A percentile compares a stretch with the other conserved stretches of the same genome.
phyloP scores from a whole-genome alignment of 2,113 vertebrate genomes.

The Pipa parva region DNA sequence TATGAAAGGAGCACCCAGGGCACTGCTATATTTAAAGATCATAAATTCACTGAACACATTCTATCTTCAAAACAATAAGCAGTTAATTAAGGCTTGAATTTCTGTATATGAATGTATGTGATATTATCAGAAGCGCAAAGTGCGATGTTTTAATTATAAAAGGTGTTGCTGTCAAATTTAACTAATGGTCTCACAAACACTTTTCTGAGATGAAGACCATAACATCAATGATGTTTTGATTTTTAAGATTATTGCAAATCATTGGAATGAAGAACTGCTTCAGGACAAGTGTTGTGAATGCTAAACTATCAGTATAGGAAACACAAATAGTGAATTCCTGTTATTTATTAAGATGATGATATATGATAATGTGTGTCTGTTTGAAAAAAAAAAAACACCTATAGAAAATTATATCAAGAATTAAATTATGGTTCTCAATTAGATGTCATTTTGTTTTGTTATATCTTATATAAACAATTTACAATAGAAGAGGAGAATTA shows the following conservation, averaged over 20 bases:
- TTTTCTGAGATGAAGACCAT: neutral
- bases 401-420: neutral
- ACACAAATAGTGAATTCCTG: too few species aligned
- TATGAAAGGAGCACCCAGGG: too few species aligned
- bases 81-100: neutral
- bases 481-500: too few species aligned
- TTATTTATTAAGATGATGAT: too few species aligned
- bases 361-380: too few species aligned
- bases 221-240: too few species aligned
- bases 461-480: too few species aligned
- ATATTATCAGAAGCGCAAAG: conserved; percentile 9
- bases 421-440: conserved; percentile 14
- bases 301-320: too few species aligned
- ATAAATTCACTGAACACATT: neutral
- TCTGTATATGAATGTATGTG: neutral
- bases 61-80: neutral
- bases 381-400: conserved; percentile 1
- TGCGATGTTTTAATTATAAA: conserved; percentile 26
- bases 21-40: neutral
- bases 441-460: too few species aligned
- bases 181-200: neutral
- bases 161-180: conserved; percentile 30
- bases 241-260: too few species aligned
- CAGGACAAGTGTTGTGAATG: too few species aligned
- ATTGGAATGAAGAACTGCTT: too few species aligned